Conservation (phyloP, 2,113 vertebrate species). For the Alouatta palliata region DNA sequence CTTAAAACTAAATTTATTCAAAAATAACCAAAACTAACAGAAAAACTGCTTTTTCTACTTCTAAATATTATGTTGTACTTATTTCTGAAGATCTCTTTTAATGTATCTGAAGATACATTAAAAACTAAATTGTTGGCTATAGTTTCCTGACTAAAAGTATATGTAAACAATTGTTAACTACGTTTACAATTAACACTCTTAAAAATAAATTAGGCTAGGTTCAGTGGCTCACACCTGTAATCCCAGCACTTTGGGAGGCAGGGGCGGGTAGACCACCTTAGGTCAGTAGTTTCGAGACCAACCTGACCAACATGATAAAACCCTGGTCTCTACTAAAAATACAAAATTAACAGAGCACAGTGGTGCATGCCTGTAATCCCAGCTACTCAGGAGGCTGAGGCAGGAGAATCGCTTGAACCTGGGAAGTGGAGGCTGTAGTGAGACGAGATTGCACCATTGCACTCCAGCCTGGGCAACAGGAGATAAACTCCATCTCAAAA, state of each 20-base stretch:
- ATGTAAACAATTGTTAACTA: background rate
- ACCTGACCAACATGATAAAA: too few species aligned
- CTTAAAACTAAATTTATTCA: slow-evolving; percentile 22
- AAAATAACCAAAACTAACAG: slow-evolving; percentile 31
- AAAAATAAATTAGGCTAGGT: too few species aligned
- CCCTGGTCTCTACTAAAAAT: too few species aligned
- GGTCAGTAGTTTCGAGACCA: too few species aligned
- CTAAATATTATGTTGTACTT: background rate
- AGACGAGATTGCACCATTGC: too few species aligned
- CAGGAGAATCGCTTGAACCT: background rate
- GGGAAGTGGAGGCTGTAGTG: too few species aligned
- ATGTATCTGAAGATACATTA: background rate
- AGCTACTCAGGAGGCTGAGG: background rate
- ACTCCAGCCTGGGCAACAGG: too few species aligned
- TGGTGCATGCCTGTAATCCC: background rate
- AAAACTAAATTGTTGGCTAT: background rate
- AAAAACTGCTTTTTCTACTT: background rate
- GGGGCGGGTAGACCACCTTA: too few species aligned
- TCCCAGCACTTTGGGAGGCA: too few species aligned
- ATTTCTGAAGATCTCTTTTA: background rate
- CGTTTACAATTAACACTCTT: background rate
- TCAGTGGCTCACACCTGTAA: too few species aligned
- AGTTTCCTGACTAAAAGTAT: too few species aligned
- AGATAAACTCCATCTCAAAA: too few species aligned
- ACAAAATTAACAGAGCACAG: background rate